Base-by-base conservation (phyloP, 2,113 vertebrate genomes). In the Neodontobutis hainanensis region DNA sequence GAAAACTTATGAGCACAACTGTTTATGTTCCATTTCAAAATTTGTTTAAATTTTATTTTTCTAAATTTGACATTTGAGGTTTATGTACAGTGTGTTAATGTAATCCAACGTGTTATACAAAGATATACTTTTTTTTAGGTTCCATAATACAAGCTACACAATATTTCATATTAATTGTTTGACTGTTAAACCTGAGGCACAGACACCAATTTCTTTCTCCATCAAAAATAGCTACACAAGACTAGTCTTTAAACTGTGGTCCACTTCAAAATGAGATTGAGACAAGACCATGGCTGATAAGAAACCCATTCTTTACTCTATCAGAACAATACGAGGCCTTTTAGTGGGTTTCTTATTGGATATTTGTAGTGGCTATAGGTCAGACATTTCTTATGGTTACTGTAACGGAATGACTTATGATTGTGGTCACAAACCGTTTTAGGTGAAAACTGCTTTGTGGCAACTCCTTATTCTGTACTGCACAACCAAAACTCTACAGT, bases 401-500 rank as follows among this genome's bases (percentile, higher is more conserved):
- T 55, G 34, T 55, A 55, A 15, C 52, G 12, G 52, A 55, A 55
- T 55, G 52, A 55, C 52, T 55, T 55, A 55, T 38, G 52, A 55
- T 55, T 55, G 52, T 55, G 52, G 52, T 55, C 52, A 55, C 52
- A 55, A 55, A 55, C 52, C 52, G n/a, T 55, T 55, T 55, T 55
- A 55, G 52, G 34, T 55, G 12, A 55, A 36, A 55, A 55, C 35
- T n/a, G 52, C 34, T 34, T 55, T 34, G 9, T 38, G 35, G 52
- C 52, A 15, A 36, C 52, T n/a, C 34, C 36, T 34, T 55, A 9
- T 55, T 55, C 32, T 55, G 52, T 38, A 4, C 52, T 38, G 52
- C 34, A 15, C 35, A 55, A 55, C 52, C 34, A 55, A 15, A 34
- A 5, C 34, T 12, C 3, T 14, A 14, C 11, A n/a, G 34, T 6